Percentiles rank a stretch among this genome's conserved stretches.
Conservation (phyloP, 1,140 invertebrate genomes). For the Heliothis subflexa region DNA sequence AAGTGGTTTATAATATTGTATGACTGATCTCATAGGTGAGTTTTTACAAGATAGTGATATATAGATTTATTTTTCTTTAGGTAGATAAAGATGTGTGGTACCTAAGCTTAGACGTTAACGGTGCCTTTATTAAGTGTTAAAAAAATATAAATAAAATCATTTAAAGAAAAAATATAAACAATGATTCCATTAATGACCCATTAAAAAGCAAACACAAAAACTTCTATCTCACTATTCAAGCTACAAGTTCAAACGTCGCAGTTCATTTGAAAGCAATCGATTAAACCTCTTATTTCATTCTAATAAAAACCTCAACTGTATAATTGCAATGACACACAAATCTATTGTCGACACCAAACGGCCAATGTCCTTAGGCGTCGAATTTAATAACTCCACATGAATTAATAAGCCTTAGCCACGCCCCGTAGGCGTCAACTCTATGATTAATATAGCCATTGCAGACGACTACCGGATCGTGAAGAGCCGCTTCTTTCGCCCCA, state of each 20-base stretch:
- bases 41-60: background rate
- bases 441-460: constrained; percentile 75
- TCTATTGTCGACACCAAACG: constrained; percentile 42
- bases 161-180: background rate
- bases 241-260: background rate
- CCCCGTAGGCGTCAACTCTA: constrained; percentile 78
- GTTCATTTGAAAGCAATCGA: background rate
- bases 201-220: background rate
- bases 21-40: background rate
- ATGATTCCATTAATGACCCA: background rate
- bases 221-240: background rate
- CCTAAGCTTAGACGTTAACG: too few species aligned
- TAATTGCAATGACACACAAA: constrained; percentile 37
- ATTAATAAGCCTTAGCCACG: constrained; percentile 81
- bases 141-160: background rate
- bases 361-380: constrained; percentile 70
- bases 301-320: constrained; percentile 9
- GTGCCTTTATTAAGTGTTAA: too few species aligned
- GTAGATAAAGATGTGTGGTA: too few species aligned
- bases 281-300: constrained; percentile 16
- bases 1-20: constrained; percentile 18
- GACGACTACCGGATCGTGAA: constrained; percentile 65
- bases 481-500: constrained; percentile 54
- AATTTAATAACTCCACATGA: constrained; percentile 79
- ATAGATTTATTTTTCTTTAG: background rate